Evolutionary conservation across 1,140 invertebrate genomes (phyloP).

Genomic region (Trichoplusia ni): DNA sequence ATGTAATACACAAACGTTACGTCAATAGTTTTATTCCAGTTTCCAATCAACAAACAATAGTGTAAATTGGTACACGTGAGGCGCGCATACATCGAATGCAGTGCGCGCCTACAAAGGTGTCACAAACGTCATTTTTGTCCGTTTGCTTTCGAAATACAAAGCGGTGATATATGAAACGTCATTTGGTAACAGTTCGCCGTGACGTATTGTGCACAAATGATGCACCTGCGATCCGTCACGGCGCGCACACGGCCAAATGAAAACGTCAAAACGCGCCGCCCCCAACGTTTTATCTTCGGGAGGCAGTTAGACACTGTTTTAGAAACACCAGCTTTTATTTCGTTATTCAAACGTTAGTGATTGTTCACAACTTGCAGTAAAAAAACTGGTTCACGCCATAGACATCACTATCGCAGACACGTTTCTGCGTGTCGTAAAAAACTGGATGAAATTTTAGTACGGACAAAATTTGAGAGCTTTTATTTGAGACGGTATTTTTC

Average conservation of each 20-base stretch:
- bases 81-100: background rate
- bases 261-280: slow-evolving; percentile 36
- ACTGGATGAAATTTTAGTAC: no score
- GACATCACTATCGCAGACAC: no score
- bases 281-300: slow-evolving; percentile 22
- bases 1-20: no score
- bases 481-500: no score
- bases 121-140: slow-evolving; percentile 22
- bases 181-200: slow-evolving; percentile 31
- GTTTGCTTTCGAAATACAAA: slow-evolving; percentile 15
- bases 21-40: background rate
- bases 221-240: slow-evolving; percentile 39
- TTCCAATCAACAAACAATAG: slow-evolving; percentile 5
- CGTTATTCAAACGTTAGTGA: background rate
- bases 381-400: no score
- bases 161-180: slow-evolving; percentile 36
- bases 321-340: slow-evolving; percentile 1
- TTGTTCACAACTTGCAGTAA: background rate
- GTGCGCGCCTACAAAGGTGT: slow-evolving; percentile 4
- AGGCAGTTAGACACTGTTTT: slow-evolving; percentile 17
- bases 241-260: slow-evolving; percentile 31
- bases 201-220: slow-evolving; percentile 36
- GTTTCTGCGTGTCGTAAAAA: no score
- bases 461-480: no score
- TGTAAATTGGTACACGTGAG: slow-evolving; percentile 1